phyloP scores from a whole-genome alignment of 2,113 vertebrate species.

The Mesoclemmys tuberculata region DNA sequence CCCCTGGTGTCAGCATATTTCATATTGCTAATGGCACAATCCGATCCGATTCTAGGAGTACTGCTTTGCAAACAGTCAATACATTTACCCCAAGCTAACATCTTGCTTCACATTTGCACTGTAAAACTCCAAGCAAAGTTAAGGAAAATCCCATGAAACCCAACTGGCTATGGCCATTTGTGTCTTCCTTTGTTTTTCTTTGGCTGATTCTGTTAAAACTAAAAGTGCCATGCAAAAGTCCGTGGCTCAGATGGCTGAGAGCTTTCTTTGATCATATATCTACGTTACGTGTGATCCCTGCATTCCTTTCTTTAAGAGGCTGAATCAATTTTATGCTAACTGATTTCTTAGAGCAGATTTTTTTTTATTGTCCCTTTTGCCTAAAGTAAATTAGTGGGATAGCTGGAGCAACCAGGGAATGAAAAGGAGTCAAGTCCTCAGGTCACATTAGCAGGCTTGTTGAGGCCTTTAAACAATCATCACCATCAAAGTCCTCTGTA shows the following conservation, averaged over 20 bases:
- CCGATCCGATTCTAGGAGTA: conserved; percentile 2
- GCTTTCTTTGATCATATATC: conserved; percentile 49
- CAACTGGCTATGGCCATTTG: not conserved
- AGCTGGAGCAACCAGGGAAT: conserved; percentile 65
- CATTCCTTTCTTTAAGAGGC: conserved; percentile 43
- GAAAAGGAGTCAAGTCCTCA: conserved; percentile 75
- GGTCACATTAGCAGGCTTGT: conserved; percentile 76
- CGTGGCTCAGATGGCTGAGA: not conserved
- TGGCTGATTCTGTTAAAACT: conserved; percentile 27
- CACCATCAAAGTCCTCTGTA: conserved; percentile 78
- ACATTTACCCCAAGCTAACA: conserved; percentile 25
- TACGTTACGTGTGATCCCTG: conserved; percentile 38
- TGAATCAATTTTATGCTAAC: conserved; percentile 61
- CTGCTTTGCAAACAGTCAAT: conserved; percentile 31
- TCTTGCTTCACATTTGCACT: not conserved
- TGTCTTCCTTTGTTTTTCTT: conserved; percentile 27
- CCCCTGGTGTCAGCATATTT: not conserved
- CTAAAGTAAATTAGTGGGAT: conserved; percentile 77
- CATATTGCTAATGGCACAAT: not conserved
- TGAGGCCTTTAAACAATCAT: conserved; percentile 81
- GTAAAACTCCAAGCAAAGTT: not conserved
- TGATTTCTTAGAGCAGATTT: conserved; percentile 51
- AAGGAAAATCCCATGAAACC: not conserved
- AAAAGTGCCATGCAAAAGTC: not conserved
- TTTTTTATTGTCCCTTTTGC: conserved; percentile 57